Evolutionary conservation across 1,140 invertebrate species (phyloP).

Genomic region (Glomeris maerens): DNA sequence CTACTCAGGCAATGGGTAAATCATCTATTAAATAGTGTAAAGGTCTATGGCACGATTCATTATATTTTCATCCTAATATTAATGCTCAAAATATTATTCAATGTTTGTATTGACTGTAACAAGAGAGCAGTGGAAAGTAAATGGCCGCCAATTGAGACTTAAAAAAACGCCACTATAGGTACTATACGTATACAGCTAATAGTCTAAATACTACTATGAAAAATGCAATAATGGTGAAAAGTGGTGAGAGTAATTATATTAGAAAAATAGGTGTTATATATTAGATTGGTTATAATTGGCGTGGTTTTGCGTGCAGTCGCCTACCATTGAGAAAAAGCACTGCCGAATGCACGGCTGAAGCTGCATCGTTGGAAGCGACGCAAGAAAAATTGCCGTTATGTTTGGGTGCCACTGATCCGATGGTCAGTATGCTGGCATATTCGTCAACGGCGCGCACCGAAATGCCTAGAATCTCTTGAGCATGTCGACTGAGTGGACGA

Average conservation of each 20-base stretch:
- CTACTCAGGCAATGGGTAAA: too few relatives aligned
- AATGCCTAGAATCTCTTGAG: constrained; percentile 28
- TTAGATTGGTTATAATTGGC: constrained; percentile 28
- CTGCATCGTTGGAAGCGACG: constrained; percentile 36
- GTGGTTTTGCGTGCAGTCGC: not conserved
- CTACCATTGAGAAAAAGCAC: constrained; percentile 38
- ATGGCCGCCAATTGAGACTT: too few relatives aligned
- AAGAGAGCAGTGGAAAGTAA: too few relatives aligned
- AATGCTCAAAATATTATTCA: too few relatives aligned
- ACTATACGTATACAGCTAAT: too few relatives aligned
- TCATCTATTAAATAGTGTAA: too few relatives aligned
- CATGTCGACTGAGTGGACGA: constrained; percentile 27
- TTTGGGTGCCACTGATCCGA: constrained; percentile 27
- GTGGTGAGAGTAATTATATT: not conserved
- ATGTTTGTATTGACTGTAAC: too few relatives aligned
- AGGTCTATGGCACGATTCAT: too few relatives aligned
- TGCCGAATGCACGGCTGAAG: constrained; percentile 33
- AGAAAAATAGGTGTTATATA: constrained; percentile 24
- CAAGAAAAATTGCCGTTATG: constrained; percentile 45
- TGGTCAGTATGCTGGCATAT: constrained; percentile 30
- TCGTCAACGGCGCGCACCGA: constrained; percentile 40
- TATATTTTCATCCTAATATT: too few relatives aligned
- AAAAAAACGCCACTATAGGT: too few relatives aligned
- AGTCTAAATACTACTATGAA: too few relatives aligned
- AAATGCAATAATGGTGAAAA: constrained; percentile 1